Conservation (phyloP, 2,797 vertebrate species). For the Xenopus petersii region DNA sequence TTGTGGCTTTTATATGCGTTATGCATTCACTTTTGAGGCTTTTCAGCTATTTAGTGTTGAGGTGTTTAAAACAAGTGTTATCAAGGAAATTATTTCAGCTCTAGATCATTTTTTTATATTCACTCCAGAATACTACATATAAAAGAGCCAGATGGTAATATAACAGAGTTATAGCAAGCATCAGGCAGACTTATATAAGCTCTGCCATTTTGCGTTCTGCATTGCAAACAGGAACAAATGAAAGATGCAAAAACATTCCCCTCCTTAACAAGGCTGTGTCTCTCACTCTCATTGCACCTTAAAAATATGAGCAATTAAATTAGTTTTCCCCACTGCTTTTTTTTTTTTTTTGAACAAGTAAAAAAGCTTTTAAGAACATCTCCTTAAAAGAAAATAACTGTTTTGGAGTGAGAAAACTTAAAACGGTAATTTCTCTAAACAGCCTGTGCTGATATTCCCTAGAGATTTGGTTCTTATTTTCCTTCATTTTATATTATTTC, state of each 20-base stretch:
- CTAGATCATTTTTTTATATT: slow-evolving; percentile 77
- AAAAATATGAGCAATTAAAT: slow-evolving; percentile 64
- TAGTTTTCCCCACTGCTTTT: slow-evolving; percentile 50
- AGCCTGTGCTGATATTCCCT: slow-evolving; percentile 53
- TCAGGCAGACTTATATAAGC: slow-evolving; percentile 73
- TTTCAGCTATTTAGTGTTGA: slow-evolving; percentile 76
- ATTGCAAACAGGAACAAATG: slow-evolving; percentile 58
- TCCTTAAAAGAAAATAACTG: slow-evolving; percentile 50
- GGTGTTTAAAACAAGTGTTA: slow-evolving; percentile 81
- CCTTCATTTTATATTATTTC: slow-evolving; percentile 55
- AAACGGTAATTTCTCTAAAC: slow-evolving; percentile 54
- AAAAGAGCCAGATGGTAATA: slow-evolving; percentile 73
- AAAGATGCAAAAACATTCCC: slow-evolving; percentile 43
- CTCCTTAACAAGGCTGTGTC: slow-evolving; percentile 29
- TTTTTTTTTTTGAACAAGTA: slow-evolving; percentile 24
- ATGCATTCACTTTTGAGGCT: slow-evolving; percentile 79
- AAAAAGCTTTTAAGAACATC: slow-evolving; percentile 42
- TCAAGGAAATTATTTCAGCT: slow-evolving; percentile 80
- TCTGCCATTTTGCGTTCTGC: slow-evolving; percentile 69
- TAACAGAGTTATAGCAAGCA: slow-evolving; percentile 72
- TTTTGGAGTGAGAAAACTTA: slow-evolving; percentile 56
- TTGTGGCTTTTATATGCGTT: slow-evolving; percentile 76
- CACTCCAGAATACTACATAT: slow-evolving; percentile 73
- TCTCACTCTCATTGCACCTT: slow-evolving; percentile 47
- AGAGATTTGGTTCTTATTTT: slow-evolving; percentile 54